Evolutionary conservation across 2,888 invertebrate species (phyloP).

Genomic region (Acleris laterana): DNA sequence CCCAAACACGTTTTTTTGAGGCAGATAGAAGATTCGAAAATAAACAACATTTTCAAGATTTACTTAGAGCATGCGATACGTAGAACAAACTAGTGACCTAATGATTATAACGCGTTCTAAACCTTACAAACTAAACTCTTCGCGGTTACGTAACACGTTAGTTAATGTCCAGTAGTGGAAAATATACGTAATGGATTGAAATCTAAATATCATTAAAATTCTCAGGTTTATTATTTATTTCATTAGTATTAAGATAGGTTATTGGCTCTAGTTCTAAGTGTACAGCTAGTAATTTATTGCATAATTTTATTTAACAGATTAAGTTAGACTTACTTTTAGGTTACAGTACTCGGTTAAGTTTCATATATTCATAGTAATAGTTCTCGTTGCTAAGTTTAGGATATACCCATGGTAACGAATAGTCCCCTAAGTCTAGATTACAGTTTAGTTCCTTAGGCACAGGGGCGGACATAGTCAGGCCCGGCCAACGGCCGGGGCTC

Average conservation of each 20-base stretch:
- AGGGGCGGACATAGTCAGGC: slow-evolving; percentile 35
- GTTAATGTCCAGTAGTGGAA: slow-evolving; percentile 11
- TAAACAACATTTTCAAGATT: not conserved
- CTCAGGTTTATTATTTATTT: slow-evolving; percentile 16
- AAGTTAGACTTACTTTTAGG: not conserved
- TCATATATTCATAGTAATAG: too few relatives aligned
- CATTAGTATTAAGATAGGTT: slow-evolving; percentile 31
- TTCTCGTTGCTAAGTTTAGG: slow-evolving; percentile 1
- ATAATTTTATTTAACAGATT: slow-evolving; percentile 20
- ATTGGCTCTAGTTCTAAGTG: slow-evolving; percentile 33
- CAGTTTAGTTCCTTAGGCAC: slow-evolving; percentile 12
- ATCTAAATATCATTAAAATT: slow-evolving; percentile 31
- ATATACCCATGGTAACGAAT: not conserved
- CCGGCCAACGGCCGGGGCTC: slow-evolving; percentile 25
- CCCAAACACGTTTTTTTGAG: not conserved
- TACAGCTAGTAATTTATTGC: slow-evolving; percentile 18
- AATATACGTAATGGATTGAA: slow-evolving; percentile 17
- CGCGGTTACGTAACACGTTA: slow-evolving; percentile 18
- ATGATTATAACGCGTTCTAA: slow-evolving; percentile 1
- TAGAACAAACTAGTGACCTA: not conserved
- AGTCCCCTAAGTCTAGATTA: slow-evolving; percentile 27
- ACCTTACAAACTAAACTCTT: not conserved
- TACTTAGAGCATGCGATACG: not conserved
- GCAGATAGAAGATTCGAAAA: not conserved
- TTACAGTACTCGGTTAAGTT: too few relatives aligned